Conservation (phyloP, 2,888 invertebrate genomes). For the Troglohyphantes excavatus region DNA sequence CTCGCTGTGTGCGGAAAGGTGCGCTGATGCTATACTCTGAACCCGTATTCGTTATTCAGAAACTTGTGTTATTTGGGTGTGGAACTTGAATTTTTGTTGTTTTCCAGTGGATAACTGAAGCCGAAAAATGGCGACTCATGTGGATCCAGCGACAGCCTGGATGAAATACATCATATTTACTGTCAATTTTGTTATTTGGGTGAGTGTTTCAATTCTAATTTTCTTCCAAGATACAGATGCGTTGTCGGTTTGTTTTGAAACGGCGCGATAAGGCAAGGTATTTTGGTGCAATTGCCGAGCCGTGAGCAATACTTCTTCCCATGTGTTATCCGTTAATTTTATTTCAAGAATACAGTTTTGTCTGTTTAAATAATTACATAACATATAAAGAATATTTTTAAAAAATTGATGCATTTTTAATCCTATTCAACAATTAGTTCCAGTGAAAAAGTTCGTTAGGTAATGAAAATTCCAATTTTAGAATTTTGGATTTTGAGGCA, state of each 20-base stretch:
- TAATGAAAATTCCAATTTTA: too few species aligned
- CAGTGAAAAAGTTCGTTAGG: too few species aligned
- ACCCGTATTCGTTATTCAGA: slow-evolving; percentile 9
- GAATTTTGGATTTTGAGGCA: too few species aligned
- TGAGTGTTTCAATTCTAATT: slow-evolving; percentile 84
- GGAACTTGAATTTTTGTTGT: slow-evolving; percentile 36
- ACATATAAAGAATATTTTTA: too few species aligned
- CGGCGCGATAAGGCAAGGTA: background rate
- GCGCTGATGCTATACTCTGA: slow-evolving; percentile 19
- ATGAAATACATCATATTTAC: slow-evolving; percentile 92
- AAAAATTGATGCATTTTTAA: too few species aligned
- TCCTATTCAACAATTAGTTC: too few species aligned
- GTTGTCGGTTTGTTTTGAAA: background rate
- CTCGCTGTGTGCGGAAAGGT: slow-evolving; percentile 20
- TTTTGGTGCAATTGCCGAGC: too few species aligned
- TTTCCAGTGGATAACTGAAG: background rate
- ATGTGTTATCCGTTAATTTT: too few species aligned
- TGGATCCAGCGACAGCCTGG: slow-evolving; percentile 83
- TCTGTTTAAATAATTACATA: too few species aligned
- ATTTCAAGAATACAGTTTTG: too few species aligned
- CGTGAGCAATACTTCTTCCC: too few species aligned
- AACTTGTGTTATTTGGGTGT: slow-evolving; percentile 49
- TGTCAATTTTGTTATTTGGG: slow-evolving; percentile 91
- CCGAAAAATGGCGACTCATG: slow-evolving; percentile 48
- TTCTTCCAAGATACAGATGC: background rate